Evolutionary conservation across 2,888 invertebrate genomes (phyloP).

Genomic region (Erynnis tages): DNA sequence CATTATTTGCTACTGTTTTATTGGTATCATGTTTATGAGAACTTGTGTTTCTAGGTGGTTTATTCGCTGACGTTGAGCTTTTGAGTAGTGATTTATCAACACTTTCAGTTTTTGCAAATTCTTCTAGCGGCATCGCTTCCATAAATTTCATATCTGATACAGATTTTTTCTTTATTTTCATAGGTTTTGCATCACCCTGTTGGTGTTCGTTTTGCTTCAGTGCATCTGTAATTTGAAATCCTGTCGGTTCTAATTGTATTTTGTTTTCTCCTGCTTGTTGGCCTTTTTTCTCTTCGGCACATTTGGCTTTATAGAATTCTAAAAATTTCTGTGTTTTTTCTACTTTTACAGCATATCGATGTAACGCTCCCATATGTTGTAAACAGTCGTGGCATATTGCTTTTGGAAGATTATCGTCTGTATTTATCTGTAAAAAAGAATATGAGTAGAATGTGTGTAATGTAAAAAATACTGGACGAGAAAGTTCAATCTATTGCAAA

Average conservation of each 20-base stretch:
- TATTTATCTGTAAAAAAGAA: constrained; percentile 52
- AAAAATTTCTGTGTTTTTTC: constrained; percentile 74
- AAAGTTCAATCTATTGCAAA: neutral
- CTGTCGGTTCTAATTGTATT: constrained; percentile 45
- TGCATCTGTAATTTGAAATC: constrained; percentile 39
- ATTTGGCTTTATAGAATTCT: constrained; percentile 64
- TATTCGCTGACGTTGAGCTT: constrained; percentile 38
- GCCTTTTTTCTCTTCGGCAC: constrained; percentile 48
- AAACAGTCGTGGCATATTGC: constrained; percentile 77
- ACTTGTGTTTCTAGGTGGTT: constrained; percentile 20
- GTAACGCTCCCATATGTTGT: constrained; percentile 63
- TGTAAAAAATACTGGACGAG: neutral
- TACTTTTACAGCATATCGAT: constrained; percentile 68
- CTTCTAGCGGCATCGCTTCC: constrained; percentile 70
- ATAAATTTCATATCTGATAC: constrained; percentile 60
- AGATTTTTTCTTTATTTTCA: constrained; percentile 54
- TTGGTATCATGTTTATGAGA: constrained; percentile 19
- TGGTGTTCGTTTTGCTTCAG: constrained; percentile 49
- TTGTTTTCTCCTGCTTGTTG: constrained; percentile 38
- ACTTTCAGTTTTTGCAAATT: constrained; percentile 62
- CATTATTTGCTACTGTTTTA: constrained; percentile 35
- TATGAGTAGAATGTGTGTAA: neutral
- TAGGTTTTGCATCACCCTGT: constrained; percentile 56
- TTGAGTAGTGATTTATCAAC: constrained; percentile 58
- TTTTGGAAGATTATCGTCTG: constrained; percentile 70